phyloP scores from a whole-genome alignment of 2,797 vertebrate species.

The Danio albolineatus region DNA sequence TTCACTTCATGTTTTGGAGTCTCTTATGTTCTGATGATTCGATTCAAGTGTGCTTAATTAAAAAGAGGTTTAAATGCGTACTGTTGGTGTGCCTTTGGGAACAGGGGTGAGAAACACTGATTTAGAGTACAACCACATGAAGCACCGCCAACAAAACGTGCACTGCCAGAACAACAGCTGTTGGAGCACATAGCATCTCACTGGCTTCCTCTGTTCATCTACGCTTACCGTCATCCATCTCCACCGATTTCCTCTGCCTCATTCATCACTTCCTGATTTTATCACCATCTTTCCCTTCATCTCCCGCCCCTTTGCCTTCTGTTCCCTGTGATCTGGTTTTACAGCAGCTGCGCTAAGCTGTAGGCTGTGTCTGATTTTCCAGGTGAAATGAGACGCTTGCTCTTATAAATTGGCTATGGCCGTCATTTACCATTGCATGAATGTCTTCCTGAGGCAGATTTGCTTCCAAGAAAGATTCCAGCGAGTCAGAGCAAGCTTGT shows the following conservation, averaged over 20 bases:
- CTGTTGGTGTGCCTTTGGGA: too few species aligned
- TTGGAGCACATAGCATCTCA: conserved; percentile 24
- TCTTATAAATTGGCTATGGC: neutral
- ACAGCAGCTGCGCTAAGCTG: neutral
- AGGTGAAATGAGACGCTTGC: conserved; percentile 20
- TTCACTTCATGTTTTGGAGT: too few species aligned
- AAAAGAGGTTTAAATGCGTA: too few species aligned
- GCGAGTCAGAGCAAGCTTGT: neutral
- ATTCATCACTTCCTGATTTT: conserved; percentile 21
- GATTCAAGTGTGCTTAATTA: too few species aligned
- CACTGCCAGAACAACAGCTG: conserved; percentile 5
- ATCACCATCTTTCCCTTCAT: conserved; percentile 17
- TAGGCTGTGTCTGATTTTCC: conserved; percentile 3
- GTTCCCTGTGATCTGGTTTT: conserved; percentile 18
- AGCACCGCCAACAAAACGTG: neutral
- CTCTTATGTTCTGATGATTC: too few species aligned
- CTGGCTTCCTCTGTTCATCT: conserved; percentile 13
- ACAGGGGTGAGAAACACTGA: too few species aligned
- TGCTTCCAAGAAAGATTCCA: neutral
- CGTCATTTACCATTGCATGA: neutral
- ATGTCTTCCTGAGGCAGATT: neutral
- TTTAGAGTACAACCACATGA: neutral
- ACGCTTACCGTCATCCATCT: conserved; percentile 14
- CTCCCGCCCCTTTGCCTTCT: conserved; percentile 5
- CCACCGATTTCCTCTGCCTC: neutral